Base-by-base conservation (phyloP, 2,888 invertebrate species). In the Serripes groenlandicus region DNA sequence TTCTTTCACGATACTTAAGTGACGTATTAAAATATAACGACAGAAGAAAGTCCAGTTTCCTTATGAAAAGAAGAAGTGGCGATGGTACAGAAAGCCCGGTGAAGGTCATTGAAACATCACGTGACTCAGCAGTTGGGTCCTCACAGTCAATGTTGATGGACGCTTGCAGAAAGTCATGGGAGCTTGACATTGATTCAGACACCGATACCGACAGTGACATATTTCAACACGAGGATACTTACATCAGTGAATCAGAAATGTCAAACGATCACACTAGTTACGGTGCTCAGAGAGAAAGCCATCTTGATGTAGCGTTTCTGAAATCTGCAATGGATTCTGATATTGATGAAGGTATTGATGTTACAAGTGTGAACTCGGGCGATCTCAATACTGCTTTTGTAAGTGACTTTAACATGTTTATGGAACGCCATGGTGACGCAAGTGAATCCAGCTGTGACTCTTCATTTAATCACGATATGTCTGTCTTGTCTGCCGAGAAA, bases 291-390 rank as follows among this genome's bases (percentile, higher is more conserved):
- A n/a, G n/a, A n/a, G n/a, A n/a, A n/a, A n/a, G n/a, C n/a, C n/a
- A n/a, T n/a, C n/a, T n/a, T n/a, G 68, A 76, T 35, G 64, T 62
- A 34, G 81, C 75, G 35, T 76, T 81, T 32, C 42, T 81, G 18
- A 76, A 75, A 30, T 56, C 70, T 23, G 68, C 62, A 34, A 49
- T 37, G 62, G 69, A 77, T 35, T 73, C 73, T 3, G 76, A 76
- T 23, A 69, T 58, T 73, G 76, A 81, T 60, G 80, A 80, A 75
- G 80, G 80, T 37, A 80, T 80, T 64, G 80, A 80, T 32, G 76
- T 81, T 52, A 81, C 76, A 56, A 81, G 81, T 73, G 68, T 76
- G n/a, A 58, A 56, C 28, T 81, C 81, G 34, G 52, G 49, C 18
- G 81, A 76, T 62, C 54, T 81, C 35, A 76, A 81, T 37, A 60